phyloP scores from a whole-genome alignment of 2,888 invertebrate genomes.

The Amblyjoppa fuscipennis region DNA sequence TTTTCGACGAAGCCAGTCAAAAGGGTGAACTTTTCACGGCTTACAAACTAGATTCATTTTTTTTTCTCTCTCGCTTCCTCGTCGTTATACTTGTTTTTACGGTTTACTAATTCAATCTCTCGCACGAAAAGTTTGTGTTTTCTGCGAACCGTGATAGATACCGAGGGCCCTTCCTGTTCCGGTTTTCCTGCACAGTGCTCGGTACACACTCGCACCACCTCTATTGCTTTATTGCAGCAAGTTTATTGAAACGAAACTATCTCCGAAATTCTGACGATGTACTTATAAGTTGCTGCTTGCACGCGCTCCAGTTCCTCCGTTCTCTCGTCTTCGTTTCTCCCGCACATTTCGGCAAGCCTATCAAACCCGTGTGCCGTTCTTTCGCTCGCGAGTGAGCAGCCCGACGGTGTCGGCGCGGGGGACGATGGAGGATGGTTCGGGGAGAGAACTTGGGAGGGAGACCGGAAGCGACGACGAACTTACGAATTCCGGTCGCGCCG shows the following conservation, averaged over 20 bases:
- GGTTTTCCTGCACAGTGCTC: background rate
- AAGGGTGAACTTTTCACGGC: conserved; percentile 10
- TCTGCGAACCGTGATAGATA: background rate
- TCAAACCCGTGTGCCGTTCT: conserved; percentile 20
- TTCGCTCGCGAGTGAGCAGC: conserved; percentile 26
- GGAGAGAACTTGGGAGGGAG: background rate
- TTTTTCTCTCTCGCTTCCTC: background rate
- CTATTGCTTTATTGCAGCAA: conserved; percentile 9
- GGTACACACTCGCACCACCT: background rate
- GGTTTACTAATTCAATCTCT: conserved; percentile 21
- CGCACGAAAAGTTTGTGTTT: background rate
- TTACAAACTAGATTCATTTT: conserved; percentile 9
- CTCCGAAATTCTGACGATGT: conserved; percentile 15
- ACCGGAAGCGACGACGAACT: conserved; percentile 60
- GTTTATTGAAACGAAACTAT: conserved; percentile 3
- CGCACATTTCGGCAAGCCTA: conserved; percentile 19
- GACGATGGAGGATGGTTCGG: conserved; percentile 20
- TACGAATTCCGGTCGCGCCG: conserved; percentile 67
- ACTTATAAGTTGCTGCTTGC: conserved; percentile 17
- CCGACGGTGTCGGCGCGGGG: conserved; percentile 2
- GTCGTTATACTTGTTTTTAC: background rate
- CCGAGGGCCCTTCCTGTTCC: background rate
- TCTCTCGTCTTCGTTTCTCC: conserved; percentile 15
- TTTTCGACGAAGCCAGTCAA: conserved; percentile 8
- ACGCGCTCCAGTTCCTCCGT: background rate